Conservation (phyloP, 2,797 vertebrate species). For the Selene dorsalis region DNA sequence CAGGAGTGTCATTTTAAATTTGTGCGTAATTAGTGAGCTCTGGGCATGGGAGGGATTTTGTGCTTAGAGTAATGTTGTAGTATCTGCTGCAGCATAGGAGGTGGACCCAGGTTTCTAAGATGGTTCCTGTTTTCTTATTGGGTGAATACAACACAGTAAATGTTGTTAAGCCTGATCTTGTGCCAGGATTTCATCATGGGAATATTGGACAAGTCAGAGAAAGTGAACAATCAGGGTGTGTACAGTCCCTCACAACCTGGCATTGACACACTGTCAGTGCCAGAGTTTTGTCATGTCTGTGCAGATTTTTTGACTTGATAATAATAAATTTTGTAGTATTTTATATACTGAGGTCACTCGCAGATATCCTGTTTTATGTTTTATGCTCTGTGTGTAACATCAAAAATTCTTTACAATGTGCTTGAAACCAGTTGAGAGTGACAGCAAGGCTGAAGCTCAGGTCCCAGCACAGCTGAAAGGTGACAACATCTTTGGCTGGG, state of each 20-base stretch:
- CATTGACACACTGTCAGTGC: neutral
- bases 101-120: neutral
- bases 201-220: neutral
- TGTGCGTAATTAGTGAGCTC: too few species aligned
- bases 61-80: neutral
- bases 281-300: too few species aligned
- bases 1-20: neutral
- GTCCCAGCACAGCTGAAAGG: neutral
- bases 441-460: neutral
- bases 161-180: neutral
- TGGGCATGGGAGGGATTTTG: too few species aligned
- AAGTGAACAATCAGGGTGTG: slow-evolving; percentile 8
- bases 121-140: neutral
- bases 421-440: neutral
- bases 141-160: neutral
- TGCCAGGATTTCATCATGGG: neutral
- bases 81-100: neutral
- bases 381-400: neutral
- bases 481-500: neutral
- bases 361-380: neutral
- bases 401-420: neutral
- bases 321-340: neutral
- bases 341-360: neutral
- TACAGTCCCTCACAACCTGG: neutral
- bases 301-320: neutral